Evolutionary conservation across 2,888 invertebrate genomes (phyloP), one percentile per base, ranked within the genome.

Genomic region (Yponomeuta malinellus): DNA sequence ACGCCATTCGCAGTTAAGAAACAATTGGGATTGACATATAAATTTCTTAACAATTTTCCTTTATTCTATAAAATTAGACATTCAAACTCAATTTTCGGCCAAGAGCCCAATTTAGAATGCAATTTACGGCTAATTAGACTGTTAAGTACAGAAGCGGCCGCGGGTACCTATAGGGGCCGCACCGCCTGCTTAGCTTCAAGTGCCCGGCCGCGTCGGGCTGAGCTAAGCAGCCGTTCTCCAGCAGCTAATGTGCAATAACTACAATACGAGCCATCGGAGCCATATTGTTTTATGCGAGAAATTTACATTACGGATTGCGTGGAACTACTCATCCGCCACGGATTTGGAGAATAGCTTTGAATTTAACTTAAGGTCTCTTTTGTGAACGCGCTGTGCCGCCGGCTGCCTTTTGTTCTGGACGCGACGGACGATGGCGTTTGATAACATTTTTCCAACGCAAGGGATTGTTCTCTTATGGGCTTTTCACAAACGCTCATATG

Each of bases 121-220:
- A 88, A 89, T 90, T 89, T 88, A 88, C 87, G 84, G 84, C 85
- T 89, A 90, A 90, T 90, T 89, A 89, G 83, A 85, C 85, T 83
- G 82, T 89, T 89, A 88, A 87, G 84, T 85, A 85, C 86, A 88
- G 86, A 83, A 81, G 79, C 81, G 52, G 52, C 52, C 52, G 52
- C 52, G 74, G 74, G 77, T 76, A 73, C 76, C 76, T 76, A 69
- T 70, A 63, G 77, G 48, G 75, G 75, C 76, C 78, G 75, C 79
- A 72, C 81, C 79, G 83, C 81, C 85, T 84, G 83, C 84, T 82
- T 80, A 78, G 85, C 84, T 82, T 82, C 83, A 76, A 74, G 84
- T 81, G 63, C 29, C 29, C 23, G 29, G 0, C 63, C 63, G 8
- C n/a, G 63, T 23, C n/a, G 63, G 33, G 63, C 63, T 10, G 63